phyloP scores from a whole-genome alignment of 2,888 invertebrate genomes.

The Conus canariensis region DNA sequence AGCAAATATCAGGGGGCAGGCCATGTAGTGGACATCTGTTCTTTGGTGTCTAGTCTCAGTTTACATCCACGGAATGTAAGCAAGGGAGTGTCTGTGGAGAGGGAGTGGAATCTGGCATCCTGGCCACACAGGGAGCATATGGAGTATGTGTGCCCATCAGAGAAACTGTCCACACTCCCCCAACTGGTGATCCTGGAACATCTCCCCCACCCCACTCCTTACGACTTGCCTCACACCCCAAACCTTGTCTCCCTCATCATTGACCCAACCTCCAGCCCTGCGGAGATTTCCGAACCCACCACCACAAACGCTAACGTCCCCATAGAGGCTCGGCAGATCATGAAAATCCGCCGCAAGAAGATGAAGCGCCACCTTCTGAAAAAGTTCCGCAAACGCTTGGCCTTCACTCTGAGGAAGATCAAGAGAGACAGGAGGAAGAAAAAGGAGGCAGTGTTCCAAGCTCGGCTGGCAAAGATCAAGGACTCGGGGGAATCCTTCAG shows the following conservation, averaged over 20 bases:
- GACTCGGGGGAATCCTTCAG: slow-evolving; percentile 50
- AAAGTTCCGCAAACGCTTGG: slow-evolving; percentile 51
- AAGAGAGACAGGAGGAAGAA: slow-evolving; percentile 47
- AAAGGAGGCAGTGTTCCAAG: slow-evolving; percentile 47
- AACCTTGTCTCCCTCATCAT: slow-evolving; percentile 13
- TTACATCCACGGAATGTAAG: background rate
- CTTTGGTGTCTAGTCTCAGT: background rate
- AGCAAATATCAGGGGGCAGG: background rate
- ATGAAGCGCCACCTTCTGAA: slow-evolving; percentile 60
- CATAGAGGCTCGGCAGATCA: slow-evolving; percentile 49
- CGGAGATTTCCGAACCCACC: background rate
- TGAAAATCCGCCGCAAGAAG: slow-evolving; percentile 53
- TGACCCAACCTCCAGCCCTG: background rate
- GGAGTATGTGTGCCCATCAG: slow-evolving; percentile 15
- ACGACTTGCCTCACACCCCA: background rate
- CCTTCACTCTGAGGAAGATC: slow-evolving; percentile 48
- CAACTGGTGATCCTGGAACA: slow-evolving; percentile 25
- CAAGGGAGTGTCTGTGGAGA: background rate
- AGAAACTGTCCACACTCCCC: background rate
- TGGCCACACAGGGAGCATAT: background rate
- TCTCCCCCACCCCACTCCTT: background rate
- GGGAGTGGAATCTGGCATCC: background rate
- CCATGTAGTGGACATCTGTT: background rate
- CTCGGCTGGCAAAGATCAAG: slow-evolving; percentile 44
- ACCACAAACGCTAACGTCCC: background rate